A percentile compares a stretch with the other conserved stretches of the same genome.
phyloP scores from a whole-genome alignment of 2,797 vertebrate species.

The Crax fasciolata region DNA sequence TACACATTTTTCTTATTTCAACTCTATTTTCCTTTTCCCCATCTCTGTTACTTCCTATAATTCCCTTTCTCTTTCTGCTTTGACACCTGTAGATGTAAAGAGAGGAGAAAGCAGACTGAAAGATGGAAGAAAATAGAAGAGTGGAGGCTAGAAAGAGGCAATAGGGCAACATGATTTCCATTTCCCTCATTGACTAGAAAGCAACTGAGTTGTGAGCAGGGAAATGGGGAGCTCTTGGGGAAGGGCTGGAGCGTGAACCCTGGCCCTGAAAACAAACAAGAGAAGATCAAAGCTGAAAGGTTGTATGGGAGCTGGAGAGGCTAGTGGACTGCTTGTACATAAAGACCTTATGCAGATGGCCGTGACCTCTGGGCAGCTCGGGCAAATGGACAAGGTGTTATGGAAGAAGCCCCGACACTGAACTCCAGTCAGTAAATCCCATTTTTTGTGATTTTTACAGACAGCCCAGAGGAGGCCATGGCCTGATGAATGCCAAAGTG shows the following conservation, averaged over 20 bases:
- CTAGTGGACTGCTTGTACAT: not conserved
- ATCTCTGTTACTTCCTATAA: not conserved
- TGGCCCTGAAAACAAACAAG: not conserved
- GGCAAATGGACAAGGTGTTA: not conserved
- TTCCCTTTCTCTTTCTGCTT: not conserved
- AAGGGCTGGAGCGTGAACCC: not conserved
- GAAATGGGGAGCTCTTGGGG: not conserved
- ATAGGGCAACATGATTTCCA: not conserved
- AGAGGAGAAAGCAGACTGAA: not conserved
- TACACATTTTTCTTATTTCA: not conserved
- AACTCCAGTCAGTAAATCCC: not conserved
- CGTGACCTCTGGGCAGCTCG: not conserved
- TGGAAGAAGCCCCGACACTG: not conserved
- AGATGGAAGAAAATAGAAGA: not conserved
- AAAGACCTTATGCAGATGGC: not conserved
- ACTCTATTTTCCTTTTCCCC: not conserved
- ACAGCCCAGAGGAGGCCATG: not conserved
- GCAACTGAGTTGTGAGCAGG: not conserved
- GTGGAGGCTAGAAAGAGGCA: not conserved
- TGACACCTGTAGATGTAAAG: not conserved
- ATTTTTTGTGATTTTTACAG: not conserved
- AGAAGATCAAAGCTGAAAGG: not conserved
- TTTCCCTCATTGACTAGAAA: not conserved
- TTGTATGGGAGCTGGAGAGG: not conserved
- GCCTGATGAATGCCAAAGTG: not conserved